These are phyloP conservation scores for Drosophila borborema DNA, from an alignment of 2,888 invertebrate species.

Conservation along the genomic window DNA sequence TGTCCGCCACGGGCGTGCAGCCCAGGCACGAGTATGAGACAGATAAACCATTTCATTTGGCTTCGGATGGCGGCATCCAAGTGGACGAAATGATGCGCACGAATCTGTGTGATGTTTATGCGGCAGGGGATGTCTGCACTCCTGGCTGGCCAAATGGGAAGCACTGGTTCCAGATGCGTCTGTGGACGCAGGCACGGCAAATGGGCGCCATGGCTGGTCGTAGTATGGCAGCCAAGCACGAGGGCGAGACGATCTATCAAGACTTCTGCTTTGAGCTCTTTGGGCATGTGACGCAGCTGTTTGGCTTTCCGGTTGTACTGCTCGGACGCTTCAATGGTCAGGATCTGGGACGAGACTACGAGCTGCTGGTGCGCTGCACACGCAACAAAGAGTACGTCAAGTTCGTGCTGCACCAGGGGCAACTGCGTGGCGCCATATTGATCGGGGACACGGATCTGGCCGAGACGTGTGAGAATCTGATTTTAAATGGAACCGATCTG, in stretches of 20 bases:
- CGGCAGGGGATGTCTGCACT: conserved; percentile 97
- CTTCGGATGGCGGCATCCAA: conserved; percentile 92
- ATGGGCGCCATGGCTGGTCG: conserved; percentile 98
- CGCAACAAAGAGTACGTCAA: conserved; percentile 94
- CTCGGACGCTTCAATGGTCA: conserved; percentile 97
- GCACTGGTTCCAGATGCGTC: conserved; percentile 97
- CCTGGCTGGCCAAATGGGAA: conserved; percentile 91
- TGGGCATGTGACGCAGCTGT: conserved; percentile 97
- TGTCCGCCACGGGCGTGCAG: conserved; percentile 97
- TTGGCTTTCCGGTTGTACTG: conserved; percentile 96
- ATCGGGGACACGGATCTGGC: conserved; percentile 99
- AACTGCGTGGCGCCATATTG: conserved; percentile 96
- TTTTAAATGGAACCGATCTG: conserved; percentile 96
- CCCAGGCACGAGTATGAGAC: conserved; percentile 88
- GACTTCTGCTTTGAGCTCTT: conserved; percentile 99
- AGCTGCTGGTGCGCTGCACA: conserved; percentile 93
- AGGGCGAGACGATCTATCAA: conserved; percentile 89
- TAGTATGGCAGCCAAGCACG: conserved; percentile 89
- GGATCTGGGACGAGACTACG: conserved; percentile 91
- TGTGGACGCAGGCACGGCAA: conserved; percentile 99
- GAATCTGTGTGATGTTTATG: conserved; percentile 91
- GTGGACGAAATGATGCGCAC: conserved; percentile 96
- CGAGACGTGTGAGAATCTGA: conserved; percentile 99
- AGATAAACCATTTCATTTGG: conserved; percentile 86
- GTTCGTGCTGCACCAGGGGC: conserved; percentile 93